Percentiles rank a stretch among this genome's conserved stretches.
phyloP scores from a whole-genome alignment of 1,140 invertebrate genomes.

The Drosophila kohkoa region DNA sequence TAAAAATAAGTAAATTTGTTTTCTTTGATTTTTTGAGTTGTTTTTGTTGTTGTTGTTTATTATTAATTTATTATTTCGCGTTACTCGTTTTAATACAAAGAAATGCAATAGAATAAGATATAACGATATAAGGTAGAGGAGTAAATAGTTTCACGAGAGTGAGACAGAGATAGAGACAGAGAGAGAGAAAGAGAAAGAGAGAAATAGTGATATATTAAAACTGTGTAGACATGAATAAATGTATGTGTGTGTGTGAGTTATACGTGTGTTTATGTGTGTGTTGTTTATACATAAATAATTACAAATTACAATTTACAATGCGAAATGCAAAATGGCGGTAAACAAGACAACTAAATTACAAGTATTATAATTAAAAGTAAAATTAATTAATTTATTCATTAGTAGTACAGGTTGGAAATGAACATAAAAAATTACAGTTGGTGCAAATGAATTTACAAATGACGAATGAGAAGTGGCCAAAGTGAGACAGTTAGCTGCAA shows the following conservation, averaged over 20 bases:
- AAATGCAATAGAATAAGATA: slow-evolving; percentile 73
- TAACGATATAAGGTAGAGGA: slow-evolving; percentile 38
- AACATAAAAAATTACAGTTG: slow-evolving; percentile 15
- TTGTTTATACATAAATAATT: slow-evolving; percentile 80
- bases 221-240: slow-evolving; percentile 50
- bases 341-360: slow-evolving; percentile 53
- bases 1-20: slow-evolving; percentile 23
- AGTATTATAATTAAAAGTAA: slow-evolving; percentile 66
- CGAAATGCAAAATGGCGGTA: slow-evolving; percentile 65
- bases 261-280: slow-evolving; percentile 33
- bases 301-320: slow-evolving; percentile 81
- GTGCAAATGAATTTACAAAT: slow-evolving; percentile 80
- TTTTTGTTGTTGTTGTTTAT: slow-evolving; percentile 35
- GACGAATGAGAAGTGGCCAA: slow-evolving; percentile 62
- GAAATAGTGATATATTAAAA: slow-evolving; percentile 11
- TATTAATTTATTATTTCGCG: slow-evolving; percentile 70
- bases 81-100: slow-evolving; percentile 74
- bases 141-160: slow-evolving; percentile 22
- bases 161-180: slow-evolving; percentile 18
- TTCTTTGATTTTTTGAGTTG: slow-evolving; percentile 33
- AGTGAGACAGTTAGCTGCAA: slow-evolving; percentile 15
- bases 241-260: slow-evolving; percentile 31
- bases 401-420: slow-evolving; percentile 24
- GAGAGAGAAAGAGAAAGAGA: slow-evolving; percentile 13
- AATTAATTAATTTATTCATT: slow-evolving; percentile 56